Evolutionary conservation across 2,888 invertebrate species (phyloP).

Genomic region (Pollenia angustigena): DNA sequence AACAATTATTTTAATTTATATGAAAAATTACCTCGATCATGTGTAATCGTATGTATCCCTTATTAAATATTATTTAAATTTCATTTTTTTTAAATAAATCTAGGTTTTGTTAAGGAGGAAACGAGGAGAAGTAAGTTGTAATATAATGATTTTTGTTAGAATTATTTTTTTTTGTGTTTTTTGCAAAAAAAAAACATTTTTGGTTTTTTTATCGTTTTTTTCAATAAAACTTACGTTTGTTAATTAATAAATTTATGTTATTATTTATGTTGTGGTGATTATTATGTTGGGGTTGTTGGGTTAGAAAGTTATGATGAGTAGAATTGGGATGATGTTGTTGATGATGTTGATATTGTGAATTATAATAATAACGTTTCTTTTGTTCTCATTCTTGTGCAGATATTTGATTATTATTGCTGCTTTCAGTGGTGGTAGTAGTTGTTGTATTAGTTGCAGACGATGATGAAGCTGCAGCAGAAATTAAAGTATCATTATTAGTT

Average conservation of each 20-base stretch:
- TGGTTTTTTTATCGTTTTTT: constrained; percentile 38
- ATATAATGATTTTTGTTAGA: constrained; percentile 28
- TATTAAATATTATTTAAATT: constrained; percentile 29
- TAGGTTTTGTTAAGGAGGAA: constrained; percentile 19
- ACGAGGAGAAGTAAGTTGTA: constrained; percentile 7
- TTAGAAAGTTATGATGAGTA: constrained; percentile 60
- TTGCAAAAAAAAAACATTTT: constrained; percentile 31
- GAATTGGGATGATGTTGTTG: constrained; percentile 65
- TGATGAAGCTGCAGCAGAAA: constrained; percentile 5
- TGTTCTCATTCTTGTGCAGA: constrained; percentile 73
- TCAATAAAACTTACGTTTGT: constrained; percentile 71
- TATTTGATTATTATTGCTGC: constrained; percentile 71
- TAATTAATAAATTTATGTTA: constrained; percentile 68
- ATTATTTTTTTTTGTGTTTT: constrained; percentile 6
- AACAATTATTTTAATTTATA: not conserved
- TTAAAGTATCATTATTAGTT: constrained; percentile 29
- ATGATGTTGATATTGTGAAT: constrained; percentile 70
- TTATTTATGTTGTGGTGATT: constrained; percentile 62
- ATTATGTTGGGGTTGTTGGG: constrained; percentile 68
- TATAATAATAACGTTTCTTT: constrained; percentile 73
- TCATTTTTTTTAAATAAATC: constrained; percentile 3
- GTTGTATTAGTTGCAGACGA: constrained; percentile 38
- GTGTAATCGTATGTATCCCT: not conserved
- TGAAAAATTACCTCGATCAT: not conserved
- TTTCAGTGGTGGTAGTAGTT: constrained; percentile 50